Evolutionary conservation across 1,140 invertebrate genomes (phyloP), one percentile per base, ranked within the genome.

Genomic region (Hormaphis cornu): DNA sequence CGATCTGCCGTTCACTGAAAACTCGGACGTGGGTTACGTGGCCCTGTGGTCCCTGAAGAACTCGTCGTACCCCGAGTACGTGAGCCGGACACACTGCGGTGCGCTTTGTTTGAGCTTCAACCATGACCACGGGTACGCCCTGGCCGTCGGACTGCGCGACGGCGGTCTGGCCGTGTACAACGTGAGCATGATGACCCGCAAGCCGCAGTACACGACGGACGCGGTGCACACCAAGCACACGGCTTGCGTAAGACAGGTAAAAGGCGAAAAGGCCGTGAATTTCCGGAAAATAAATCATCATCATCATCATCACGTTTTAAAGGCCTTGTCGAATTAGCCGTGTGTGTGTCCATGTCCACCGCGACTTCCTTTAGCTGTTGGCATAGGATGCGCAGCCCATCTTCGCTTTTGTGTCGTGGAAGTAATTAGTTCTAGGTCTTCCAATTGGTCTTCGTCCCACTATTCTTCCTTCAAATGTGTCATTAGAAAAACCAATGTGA

Each of bases 41-140:
- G 91, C 93, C 73, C 81, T 95, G 30, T 96, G 88, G 78, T 90
- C 88, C 16, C 82, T 96, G 33, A 96, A 96, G 80, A 96, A 96
- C 81, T 91, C 93, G 0, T 92, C 92, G 0, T 93, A 86, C 78
- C 94, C 95, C 0, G 94, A 97, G 76, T 90, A 89, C 77, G 85
- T 89, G 26, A 89, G 85, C 78, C 61, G 72, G 71, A 89, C 87
- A 0, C 88, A 93, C 16, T 89, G 87, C 37, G 90, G 90, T 1
- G 87, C 93, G 0, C 92, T 94, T 83, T 89, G 88, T 75, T 82
- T 93, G 6, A 90, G 94, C 75, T 89, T 95, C 50, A 93, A 92
- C 77, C 83, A 82, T 2, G 82, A 87, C 69, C 86, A 89, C 76
- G 88, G 90, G 0, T 88, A 93, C 76, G 82, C 95, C 69, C 78